Evolutionary conservation across 2,113 vertebrate genomes (phyloP), one percentile per base, ranked within the genome.

Genomic region (Orcinus orca): DNA sequence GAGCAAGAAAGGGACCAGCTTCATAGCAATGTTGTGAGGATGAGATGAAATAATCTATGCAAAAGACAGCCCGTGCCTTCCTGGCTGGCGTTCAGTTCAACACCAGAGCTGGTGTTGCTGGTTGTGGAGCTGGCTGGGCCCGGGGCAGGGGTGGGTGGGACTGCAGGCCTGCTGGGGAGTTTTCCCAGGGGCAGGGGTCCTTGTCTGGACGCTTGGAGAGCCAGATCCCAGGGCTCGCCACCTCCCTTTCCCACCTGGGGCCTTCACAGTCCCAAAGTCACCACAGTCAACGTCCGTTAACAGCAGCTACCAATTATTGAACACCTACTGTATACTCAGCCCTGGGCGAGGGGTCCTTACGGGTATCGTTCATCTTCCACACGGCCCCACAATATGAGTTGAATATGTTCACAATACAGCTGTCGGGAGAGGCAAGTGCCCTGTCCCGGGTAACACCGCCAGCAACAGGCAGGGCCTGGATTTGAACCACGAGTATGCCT

Each of bases 381-480:
- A 29, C 1, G 1, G 47, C 47, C n/a, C 9, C 33, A 10, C 20
- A 8, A 3, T 0, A 3, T 20, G 53, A 65, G 17, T 6, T 41
- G n/a, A 15, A 12, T 6, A 2, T 4, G 33, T 12, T 44, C 18
- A 2, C 0, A 10, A 5, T 38, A 25, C 1, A 6, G 10, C 17
- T 3, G 1, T 20, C 1, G 13, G 80, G 18, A 65, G 80, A 80
- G 36, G 17, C 62, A 23, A 44, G 68, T 2, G 60, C 33, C 38
- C 38, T 17, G 26, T 50, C 55, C 36, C 3, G 25, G 36, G 29
- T 12, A 31, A n/a, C 7, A 6, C 1, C 5, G 1, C 71, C 18
- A 47, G 36, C 77, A 9, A 36, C 18, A 2, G 67, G 23, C 60
- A 8, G 33, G 74, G 33, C 65, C 77, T 58, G 68, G 31, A 7